Percentiles rank a stretch among this genome's conserved stretches.
Conservation (phyloP, 2,888 invertebrate species). For the Trissolcus japonicus region DNA sequence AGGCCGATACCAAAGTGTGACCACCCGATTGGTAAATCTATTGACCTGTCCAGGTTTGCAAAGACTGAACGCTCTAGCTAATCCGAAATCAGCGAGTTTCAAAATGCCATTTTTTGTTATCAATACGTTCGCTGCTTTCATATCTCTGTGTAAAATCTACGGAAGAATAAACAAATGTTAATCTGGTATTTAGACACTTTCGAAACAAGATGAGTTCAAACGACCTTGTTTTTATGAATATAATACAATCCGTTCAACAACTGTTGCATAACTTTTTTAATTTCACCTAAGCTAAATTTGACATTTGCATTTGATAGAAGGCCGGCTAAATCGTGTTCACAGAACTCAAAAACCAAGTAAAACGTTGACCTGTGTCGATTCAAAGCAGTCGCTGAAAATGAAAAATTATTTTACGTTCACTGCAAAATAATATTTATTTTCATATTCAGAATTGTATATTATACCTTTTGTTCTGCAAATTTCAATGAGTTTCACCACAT, state of each 20-base stretch:
- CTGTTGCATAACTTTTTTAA: slow-evolving; percentile 95
- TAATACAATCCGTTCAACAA: slow-evolving; percentile 93
- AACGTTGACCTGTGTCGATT: slow-evolving; percentile 91
- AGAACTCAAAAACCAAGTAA: slow-evolving; percentile 98
- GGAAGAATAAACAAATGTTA: background rate
- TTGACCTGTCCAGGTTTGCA: slow-evolving; percentile 90
- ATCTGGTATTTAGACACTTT: background rate
- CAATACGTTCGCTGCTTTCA: slow-evolving; percentile 99
- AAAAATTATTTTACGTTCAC: background rate
- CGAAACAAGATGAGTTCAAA: background rate
- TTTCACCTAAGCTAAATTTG: slow-evolving; percentile 96
- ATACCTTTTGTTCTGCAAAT: slow-evolving; percentile 96
- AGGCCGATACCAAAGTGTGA: slow-evolving; percentile 95
- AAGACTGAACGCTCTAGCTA: slow-evolving; percentile 94
- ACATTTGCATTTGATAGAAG: slow-evolving; percentile 95
- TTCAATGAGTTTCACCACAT: slow-evolving; percentile 97
- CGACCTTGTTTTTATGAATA: slow-evolving; percentile 94
- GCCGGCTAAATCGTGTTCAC: slow-evolving; percentile 98
- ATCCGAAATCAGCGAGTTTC: slow-evolving; percentile 97
- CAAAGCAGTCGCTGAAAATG: slow-evolving; percentile 63
- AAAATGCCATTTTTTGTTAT: slow-evolving; percentile 96
- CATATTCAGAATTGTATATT: background rate
- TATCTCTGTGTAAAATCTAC: slow-evolving; percentile 92
- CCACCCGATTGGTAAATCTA: slow-evolving; percentile 97
- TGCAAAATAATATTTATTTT: background rate